Percentiles rank a stretch among this genome's conserved stretches.
These are phyloP conservation scores for Eudemis profundana DNA, from an alignment of 2,888 invertebrate species.

Conservation along the genomic window DNA sequence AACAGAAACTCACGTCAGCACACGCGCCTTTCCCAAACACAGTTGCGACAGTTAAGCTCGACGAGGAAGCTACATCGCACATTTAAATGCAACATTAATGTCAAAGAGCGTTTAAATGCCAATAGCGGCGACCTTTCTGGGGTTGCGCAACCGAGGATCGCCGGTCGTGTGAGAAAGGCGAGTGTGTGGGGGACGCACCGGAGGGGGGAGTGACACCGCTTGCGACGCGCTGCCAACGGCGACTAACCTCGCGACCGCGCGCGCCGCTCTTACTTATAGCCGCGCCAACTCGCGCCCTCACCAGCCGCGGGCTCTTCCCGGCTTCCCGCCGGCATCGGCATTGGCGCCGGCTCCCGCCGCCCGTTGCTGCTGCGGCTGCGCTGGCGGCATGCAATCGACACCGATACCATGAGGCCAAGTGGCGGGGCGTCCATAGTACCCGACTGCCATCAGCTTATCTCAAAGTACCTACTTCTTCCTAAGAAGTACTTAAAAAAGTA, in stretches of 20 bases:
- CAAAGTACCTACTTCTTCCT: too few species aligned
- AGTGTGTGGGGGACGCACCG: slow-evolving; percentile 71
- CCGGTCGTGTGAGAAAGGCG: slow-evolving; percentile 82
- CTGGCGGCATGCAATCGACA: too few species aligned
- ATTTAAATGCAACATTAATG: slow-evolving; percentile 84
- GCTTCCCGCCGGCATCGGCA: slow-evolving; percentile 42
- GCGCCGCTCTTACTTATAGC: slow-evolving; percentile 83
- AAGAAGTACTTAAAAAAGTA: too few species aligned
- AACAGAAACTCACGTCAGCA: slow-evolving; percentile 81
- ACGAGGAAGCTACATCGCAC: slow-evolving; percentile 83
- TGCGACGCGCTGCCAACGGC: slow-evolving; percentile 80
- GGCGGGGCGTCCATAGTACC: too few species aligned
- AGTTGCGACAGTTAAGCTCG: slow-evolving; percentile 82
- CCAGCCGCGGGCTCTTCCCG: slow-evolving; percentile 20
- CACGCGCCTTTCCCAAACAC: slow-evolving; percentile 81
- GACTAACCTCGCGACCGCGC: slow-evolving; percentile 82
- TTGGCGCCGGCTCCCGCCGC: slow-evolving; percentile 44
- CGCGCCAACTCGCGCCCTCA: slow-evolving; percentile 66
- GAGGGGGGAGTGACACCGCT: slow-evolving; percentile 68
- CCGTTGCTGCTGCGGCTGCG: too few species aligned
- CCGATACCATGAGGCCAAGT: too few species aligned
- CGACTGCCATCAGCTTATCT: too few species aligned
- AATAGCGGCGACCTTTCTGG: slow-evolving; percentile 82
- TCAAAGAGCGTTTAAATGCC: slow-evolving; percentile 84
- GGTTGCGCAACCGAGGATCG: slow-evolving; percentile 82